Conservation (phyloP, 2,797 vertebrate genomes). For the Scomberomorus guttatus region DNA sequence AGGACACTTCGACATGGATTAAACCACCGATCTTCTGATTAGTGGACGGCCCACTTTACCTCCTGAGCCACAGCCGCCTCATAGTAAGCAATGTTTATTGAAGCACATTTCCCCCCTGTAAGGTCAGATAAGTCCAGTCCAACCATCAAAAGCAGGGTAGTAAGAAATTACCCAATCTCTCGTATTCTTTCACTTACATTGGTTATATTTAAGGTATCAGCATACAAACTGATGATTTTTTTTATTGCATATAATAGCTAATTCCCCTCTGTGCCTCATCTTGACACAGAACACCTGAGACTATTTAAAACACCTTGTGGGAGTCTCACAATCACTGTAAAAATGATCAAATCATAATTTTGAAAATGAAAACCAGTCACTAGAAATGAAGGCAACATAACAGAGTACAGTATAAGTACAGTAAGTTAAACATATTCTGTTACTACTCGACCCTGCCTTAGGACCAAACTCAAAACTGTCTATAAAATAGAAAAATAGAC, state of each 20-base stretch:
- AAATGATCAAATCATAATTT: constrained; percentile 6
- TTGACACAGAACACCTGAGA: neutral
- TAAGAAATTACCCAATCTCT: neutral
- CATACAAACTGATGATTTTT: neutral
- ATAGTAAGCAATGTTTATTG: neutral
- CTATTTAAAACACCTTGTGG: neutral
- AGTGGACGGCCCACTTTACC: too few relatives aligned
- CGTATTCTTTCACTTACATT: neutral
- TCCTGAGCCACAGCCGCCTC: too few relatives aligned
- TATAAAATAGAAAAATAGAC: neutral
- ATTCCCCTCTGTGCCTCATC: neutral
- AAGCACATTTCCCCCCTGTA: too few relatives aligned
- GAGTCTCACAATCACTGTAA: constrained; percentile 16
- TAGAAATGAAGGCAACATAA: neutral
- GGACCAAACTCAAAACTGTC: neutral
- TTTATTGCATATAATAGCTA: neutral
- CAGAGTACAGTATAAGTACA: neutral
- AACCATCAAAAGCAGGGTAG: neutral
- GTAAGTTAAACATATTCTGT: neutral
- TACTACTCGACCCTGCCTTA: neutral
- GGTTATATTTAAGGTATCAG: neutral
- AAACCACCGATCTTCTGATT: too few relatives aligned
- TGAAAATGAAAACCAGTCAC: neutral
- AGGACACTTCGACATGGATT: too few relatives aligned
- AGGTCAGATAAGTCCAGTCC: neutral